Percentiles rank a stretch among this genome's conserved stretches.
Evolutionary conservation across 2,113 vertebrate genomes (phyloP).

Genomic region (Oncorhynchus mykiss): DNA sequence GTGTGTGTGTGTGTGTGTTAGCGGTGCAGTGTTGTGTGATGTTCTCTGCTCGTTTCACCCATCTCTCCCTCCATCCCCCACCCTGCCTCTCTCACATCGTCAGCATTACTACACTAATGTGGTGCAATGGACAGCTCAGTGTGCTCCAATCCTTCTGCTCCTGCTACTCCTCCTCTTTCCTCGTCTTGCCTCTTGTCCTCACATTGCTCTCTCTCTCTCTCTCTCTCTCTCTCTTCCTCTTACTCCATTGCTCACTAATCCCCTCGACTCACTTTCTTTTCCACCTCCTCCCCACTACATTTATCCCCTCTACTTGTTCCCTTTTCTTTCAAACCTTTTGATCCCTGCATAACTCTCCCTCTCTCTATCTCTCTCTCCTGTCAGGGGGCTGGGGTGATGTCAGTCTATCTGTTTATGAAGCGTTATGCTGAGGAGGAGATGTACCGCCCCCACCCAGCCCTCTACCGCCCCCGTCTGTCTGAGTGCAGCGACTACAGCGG

Average conservation of each 20-base stretch:
- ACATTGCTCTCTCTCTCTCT: constrained; percentile 16
- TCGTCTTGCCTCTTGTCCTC: neutral
- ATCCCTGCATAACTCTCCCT: neutral
- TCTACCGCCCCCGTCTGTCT: constrained; percentile 90
- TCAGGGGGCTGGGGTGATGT: constrained; percentile 91
- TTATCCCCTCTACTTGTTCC: too few species aligned
- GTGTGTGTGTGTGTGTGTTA: neutral
- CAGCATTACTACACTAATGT: constrained; percentile 22
- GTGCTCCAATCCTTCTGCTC: neutral
- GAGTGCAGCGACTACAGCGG: constrained; percentile 91
- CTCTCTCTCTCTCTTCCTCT: constrained; percentile 14
- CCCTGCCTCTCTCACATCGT: neutral
- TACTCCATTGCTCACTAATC: neutral
- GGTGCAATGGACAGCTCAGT: constrained; percentile 15
- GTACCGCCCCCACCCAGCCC: constrained; percentile 85
- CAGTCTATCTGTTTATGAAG: constrained; percentile 92
- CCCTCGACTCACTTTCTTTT: too few species aligned
- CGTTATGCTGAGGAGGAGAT: constrained; percentile 89
- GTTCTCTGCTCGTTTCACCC: constrained; percentile 19
- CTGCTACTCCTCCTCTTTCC: neutral
- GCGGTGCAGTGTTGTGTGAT: constrained; percentile 23
- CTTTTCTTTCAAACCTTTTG: too few species aligned
- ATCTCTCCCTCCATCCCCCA: neutral
- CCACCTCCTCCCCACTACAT: neutral
- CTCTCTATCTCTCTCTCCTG: constrained; percentile 3